phyloP scores from a whole-genome alignment of 2,113 vertebrate genomes.

The Istiophorus platypterus region DNA sequence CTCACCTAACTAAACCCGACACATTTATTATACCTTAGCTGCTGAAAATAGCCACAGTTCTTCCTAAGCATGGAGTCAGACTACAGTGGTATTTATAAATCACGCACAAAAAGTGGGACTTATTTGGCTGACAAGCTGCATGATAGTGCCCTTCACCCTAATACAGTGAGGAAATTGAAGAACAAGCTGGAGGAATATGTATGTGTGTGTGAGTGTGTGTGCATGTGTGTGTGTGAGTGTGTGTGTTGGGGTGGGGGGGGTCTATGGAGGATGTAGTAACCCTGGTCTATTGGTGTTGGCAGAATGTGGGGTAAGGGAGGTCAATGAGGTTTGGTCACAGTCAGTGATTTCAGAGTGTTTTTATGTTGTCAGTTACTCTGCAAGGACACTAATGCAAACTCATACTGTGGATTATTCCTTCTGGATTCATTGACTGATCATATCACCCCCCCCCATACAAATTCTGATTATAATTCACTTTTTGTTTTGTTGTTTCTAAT shows the following conservation, averaged over 20 bases:
- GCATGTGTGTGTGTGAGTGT: too few species aligned
- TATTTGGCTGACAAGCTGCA: conserved; percentile 29
- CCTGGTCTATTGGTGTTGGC: not conserved
- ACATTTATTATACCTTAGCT: not conserved
- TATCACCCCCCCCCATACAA: not conserved
- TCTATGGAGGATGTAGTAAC: too few species aligned
- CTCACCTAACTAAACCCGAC: not conserved
- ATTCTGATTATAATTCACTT: not conserved
- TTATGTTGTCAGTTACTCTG: not conserved
- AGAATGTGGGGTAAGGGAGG: not conserved
- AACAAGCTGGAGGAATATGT: too few species aligned
- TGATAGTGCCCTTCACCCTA: conserved; percentile 36
- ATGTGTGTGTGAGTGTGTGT: too few species aligned
- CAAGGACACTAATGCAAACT: not conserved
- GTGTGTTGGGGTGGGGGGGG: too few species aligned
- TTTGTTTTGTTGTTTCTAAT: not conserved
- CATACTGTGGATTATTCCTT: not conserved
- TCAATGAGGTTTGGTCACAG: not conserved
- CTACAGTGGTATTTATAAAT: conserved; percentile 3
- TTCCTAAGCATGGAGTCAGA: not conserved
- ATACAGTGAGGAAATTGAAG: conserved; percentile 47
- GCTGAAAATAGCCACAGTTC: conserved; percentile 16
- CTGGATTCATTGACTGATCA: not conserved
- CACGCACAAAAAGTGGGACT: conserved; percentile 3
- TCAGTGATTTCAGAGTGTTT: not conserved